Conservation (phyloP, 2,888 invertebrate genomes). For the Junonia oenone region DNA sequence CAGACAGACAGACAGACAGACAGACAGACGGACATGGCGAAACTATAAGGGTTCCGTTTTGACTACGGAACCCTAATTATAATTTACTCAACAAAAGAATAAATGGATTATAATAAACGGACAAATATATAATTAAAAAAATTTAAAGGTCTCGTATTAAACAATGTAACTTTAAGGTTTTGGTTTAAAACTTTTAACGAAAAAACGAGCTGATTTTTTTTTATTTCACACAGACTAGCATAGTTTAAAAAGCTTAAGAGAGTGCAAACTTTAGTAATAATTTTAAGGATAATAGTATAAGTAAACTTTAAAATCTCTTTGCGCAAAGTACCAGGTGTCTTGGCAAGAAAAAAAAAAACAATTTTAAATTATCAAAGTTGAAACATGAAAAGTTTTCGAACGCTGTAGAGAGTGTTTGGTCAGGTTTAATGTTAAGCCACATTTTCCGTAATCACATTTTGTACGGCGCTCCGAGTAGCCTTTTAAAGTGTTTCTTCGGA, state of each 20-base stretch:
- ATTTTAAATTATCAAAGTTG: conserved; percentile 9
- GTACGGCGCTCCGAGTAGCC: neutral
- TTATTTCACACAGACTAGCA: no score
- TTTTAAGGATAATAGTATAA: neutral
- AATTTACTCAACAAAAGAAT: no score
- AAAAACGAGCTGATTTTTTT: no score
- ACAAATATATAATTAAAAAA: no score
- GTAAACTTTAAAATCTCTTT: neutral
- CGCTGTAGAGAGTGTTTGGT: neutral
- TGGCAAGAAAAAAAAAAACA: neutral
- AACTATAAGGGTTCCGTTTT: no score
- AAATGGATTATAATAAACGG: no score
- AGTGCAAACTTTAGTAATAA: neutral
- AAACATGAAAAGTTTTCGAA: conserved; percentile 9
- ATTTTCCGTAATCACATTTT: conserved; percentile 4
- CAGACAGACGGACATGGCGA: no score
- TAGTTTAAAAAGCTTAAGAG: neutral
- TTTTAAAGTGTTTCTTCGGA: conserved; percentile 8
- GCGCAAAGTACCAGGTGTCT: neutral
- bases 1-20: no score
- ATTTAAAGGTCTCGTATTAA: no score
- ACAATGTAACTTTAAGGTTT: no score
- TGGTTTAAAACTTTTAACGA: no score
- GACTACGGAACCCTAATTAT: no score
- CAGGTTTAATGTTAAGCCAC: neutral